Conservation (phyloP, 2,113 vertebrate genomes). For the Carassius auratus region DNA sequence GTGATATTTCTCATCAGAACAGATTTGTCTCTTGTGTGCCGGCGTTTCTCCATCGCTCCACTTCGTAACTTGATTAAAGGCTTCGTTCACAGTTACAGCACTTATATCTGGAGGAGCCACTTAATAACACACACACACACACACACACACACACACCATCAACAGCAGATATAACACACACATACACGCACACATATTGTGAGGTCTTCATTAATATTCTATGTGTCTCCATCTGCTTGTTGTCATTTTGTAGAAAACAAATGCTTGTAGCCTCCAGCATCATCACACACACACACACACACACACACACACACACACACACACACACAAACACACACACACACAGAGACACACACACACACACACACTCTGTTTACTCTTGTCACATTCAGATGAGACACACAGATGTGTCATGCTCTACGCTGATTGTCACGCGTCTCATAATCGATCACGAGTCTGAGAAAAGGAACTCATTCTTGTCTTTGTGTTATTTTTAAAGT, state of each 20-base stretch:
- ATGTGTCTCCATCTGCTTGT: slow-evolving; percentile 39
- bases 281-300: neutral
- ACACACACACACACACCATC: too few species aligned
- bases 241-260: slow-evolving; percentile 9
- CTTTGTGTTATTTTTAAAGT: too few species aligned
- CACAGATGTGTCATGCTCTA: too few species aligned
- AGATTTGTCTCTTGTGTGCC: neutral
- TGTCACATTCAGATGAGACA: too few species aligned
- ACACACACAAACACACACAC: neutral
- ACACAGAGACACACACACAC: neutral
- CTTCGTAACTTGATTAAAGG: neutral
- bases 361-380: too few species aligned
- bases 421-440: too few species aligned
- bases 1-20: neutral
- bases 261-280: neutral
- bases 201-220: slow-evolving; percentile 33
- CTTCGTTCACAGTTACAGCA: neutral
- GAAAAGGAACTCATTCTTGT: too few species aligned
- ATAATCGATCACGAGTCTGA: too few species aligned
- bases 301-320: neutral
- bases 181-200: neutral
- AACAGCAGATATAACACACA: too few species aligned
- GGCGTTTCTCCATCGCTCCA: neutral
- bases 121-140: neutral
- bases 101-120: slow-evolving; percentile 2